Evolutionary conservation across 2,888 invertebrate genomes (phyloP).

Genomic region (Drosophila nigricruria): DNA sequence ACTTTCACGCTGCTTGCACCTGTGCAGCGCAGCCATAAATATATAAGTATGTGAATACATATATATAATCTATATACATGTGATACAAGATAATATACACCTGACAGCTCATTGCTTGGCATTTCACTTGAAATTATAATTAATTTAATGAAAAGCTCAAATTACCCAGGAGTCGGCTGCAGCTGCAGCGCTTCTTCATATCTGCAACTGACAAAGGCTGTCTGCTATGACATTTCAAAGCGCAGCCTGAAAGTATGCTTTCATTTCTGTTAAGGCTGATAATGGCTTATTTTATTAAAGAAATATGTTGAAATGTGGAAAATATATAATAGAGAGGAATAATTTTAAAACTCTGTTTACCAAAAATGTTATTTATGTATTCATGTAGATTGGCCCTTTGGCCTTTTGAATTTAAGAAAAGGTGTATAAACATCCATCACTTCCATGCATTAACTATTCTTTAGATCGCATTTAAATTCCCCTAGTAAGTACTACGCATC

Average conservation of each 20-base stretch:
- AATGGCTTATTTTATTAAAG: neutral
- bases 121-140: slow-evolving; percentile 44
- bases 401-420: too few species aligned
- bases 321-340: neutral
- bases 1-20: slow-evolving; percentile 58
- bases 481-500: too few species aligned
- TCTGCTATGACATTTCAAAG: slow-evolving; percentile 19
- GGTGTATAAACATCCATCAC: too few species aligned
- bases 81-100: slow-evolving; percentile 26
- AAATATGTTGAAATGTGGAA: too few species aligned
- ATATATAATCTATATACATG: neutral
- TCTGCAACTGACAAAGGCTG: neutral
- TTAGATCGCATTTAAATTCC: too few species aligned
- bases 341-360: too few species aligned
- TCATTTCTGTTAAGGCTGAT: neutral
- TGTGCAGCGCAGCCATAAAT: neutral
- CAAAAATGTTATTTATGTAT: too few species aligned
- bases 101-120: slow-evolving; percentile 45
- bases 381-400: too few species aligned
- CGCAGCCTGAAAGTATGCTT: slow-evolving; percentile 57
- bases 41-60: neutral
- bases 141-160: slow-evolving; percentile 48
- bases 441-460: too few species aligned
- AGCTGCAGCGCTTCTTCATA: neutral
- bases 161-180: slow-evolving; percentile 33